A percentile compares a stretch with the other conserved stretches of the same genome.
These are phyloP conservation scores for Sisyra terminalis DNA, from an alignment of 2,888 invertebrate genomes.

Conservation along the genomic window DNA sequence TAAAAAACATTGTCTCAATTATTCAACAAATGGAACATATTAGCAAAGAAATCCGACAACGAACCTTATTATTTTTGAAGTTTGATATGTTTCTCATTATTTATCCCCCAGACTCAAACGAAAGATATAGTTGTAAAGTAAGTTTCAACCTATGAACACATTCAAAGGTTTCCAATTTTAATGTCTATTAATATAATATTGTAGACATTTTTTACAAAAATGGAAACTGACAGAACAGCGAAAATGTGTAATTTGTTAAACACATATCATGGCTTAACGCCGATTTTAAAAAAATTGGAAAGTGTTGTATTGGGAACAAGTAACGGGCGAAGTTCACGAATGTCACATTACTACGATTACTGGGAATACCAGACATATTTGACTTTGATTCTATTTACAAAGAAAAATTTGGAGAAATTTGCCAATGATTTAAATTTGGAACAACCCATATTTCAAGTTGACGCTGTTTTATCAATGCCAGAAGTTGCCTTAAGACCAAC, in stretches of 20 bases:
- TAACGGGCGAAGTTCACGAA: constrained; percentile 53
- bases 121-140: constrained; percentile 33
- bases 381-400: constrained; percentile 44
- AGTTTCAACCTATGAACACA: constrained; percentile 6
- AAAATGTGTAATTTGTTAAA: constrained; percentile 49
- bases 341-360: constrained; percentile 59
- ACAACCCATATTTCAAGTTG: constrained; percentile 59
- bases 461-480: constrained; percentile 53
- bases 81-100: constrained; percentile 39
- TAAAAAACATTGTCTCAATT: constrained; percentile 44
- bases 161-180: background rate
- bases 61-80: constrained; percentile 35
- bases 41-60: constrained; percentile 39
- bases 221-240: constrained; percentile 50
- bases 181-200: constrained; percentile 9
- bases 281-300: constrained; percentile 72
- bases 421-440: constrained; percentile 37
- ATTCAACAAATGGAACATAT: constrained; percentile 53
- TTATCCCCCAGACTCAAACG: constrained; percentile 23
- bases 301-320: constrained; percentile 65
- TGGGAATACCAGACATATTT: constrained; percentile 72
- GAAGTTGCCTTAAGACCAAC: constrained; percentile 64
- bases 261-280: constrained; percentile 64
- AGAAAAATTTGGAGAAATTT: constrained; percentile 55
- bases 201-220: constrained; percentile 52